A percentile compares a stretch with the other conserved stretches of the same genome.
Evolutionary conservation across 2,797 vertebrate genomes (phyloP).

Genomic region (Alectoris magna): DNA sequence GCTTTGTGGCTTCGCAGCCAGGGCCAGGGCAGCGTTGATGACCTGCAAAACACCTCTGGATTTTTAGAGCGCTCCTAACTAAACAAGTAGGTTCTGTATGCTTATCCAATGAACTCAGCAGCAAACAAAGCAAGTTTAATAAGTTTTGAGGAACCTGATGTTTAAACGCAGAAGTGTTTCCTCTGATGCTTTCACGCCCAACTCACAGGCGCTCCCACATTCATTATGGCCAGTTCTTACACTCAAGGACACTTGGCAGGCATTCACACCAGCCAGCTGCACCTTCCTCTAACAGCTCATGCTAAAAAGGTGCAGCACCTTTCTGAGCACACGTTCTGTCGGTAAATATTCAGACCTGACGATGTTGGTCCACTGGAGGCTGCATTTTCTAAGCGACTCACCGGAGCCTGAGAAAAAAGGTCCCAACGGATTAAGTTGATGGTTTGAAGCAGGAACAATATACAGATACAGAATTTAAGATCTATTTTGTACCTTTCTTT

Average conservation of each 20-base stretch:
- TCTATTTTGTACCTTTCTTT: not conserved
- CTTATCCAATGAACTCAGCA: not conserved
- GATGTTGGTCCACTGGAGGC: not conserved
- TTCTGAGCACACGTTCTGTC: not conserved
- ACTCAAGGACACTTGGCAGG: not conserved
- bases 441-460: not conserved
- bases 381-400: slow-evolving; percentile 2
- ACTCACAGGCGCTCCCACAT: not conserved
- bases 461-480: not conserved
- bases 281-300: slow-evolving; percentile 8
- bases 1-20: slow-evolving; percentile 94
- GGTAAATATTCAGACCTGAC: slow-evolving; percentile 27
- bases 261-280: not conserved
- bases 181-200: not conserved
- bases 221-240: not conserved
- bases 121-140: not conserved
- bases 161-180: not conserved
- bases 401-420: slow-evolving; percentile 30
- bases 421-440: not conserved
- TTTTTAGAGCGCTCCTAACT: not conserved
- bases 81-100: not conserved
- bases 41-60: slow-evolving; percentile 83
- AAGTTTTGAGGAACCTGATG: not conserved
- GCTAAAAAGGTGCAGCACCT: slow-evolving; percentile 28
- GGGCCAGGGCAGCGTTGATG: slow-evolving; percentile 95